Percentiles rank a stretch among this genome's conserved stretches.
phyloP scores from a whole-genome alignment of 2,113 vertebrate species.

The Arothron firmamentum region DNA sequence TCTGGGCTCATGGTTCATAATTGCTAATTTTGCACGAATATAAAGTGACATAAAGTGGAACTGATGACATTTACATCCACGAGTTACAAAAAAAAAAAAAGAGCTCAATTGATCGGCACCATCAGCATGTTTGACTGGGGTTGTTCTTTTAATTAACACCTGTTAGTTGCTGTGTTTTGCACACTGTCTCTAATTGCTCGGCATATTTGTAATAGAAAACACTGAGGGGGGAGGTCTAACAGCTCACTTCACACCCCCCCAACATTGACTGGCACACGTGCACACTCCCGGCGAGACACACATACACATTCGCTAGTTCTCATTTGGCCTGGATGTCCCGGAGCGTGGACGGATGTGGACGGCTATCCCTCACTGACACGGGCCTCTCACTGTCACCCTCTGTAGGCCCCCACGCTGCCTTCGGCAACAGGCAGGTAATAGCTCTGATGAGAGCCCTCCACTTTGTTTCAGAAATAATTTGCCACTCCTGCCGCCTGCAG shows the following conservation, averaged over 20 bases:
- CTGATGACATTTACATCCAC: background rate
- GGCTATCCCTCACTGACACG: slow-evolving; percentile 75
- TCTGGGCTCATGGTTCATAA: too few species aligned
- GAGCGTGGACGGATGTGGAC: slow-evolving; percentile 72
- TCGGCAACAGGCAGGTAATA: slow-evolving; percentile 77
- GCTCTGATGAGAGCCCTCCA: slow-evolving; percentile 81
- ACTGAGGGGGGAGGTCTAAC: slow-evolving; percentile 32
- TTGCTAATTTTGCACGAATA: too few species aligned
- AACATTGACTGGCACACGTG: slow-evolving; percentile 13
- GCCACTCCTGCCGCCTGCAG: slow-evolving; percentile 76
- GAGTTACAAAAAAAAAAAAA: background rate
- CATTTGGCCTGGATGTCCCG: slow-evolving; percentile 71
- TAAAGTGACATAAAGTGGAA: too few species aligned
- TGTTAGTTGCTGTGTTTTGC: slow-evolving; percentile 72
- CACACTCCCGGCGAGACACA: slow-evolving; percentile 18
- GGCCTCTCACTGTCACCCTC: slow-evolving; percentile 70
- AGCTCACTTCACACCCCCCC: slow-evolving; percentile 28
- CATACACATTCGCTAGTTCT: slow-evolving; percentile 47
- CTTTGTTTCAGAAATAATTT: slow-evolving; percentile 87
- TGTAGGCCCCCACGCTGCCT: slow-evolving; percentile 61
- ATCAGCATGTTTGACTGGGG: slow-evolving; percentile 57
- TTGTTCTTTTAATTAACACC: slow-evolving; percentile 76
- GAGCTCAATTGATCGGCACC: slow-evolving; percentile 32
- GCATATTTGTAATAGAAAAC: slow-evolving; percentile 60
- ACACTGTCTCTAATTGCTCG: slow-evolving; percentile 74